Evolutionary conservation across 53 echinoderm and acorn worm genomes (phyloP), one percentile per base, ranked within the genome.

Genomic region (Paracentrotus lividus): DNA sequence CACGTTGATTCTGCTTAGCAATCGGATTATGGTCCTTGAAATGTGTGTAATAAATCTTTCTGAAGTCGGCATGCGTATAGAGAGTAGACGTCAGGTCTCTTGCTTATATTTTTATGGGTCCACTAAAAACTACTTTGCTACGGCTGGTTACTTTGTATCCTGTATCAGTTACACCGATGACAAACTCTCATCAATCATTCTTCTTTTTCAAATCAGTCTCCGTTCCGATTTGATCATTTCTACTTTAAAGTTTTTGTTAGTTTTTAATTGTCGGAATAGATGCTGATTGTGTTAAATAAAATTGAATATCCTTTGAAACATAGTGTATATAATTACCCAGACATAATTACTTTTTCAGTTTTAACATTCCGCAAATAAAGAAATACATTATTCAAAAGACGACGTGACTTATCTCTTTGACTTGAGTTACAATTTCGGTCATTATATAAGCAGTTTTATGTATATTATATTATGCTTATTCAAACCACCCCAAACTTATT

Each of bases 1-100:
- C 51, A 21, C 5, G 42, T 76, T 20, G 9, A 13, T n/a, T n/a
- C n/a, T n/a, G n/a, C n/a, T n/a, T 12, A 81, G 45, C 10, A 44
- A 47, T 26, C 81, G 81, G 47, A 45, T 81, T 81, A 81, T 81
- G 44, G 44, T 47, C n/a, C 81, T 81, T 44, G 47, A 81, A 81
- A 81, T 47, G 47, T 45, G 81, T 24, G 47, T 26, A 24, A 47
- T 81, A 81, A 81, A 81, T 81, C 81, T 47, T n/a, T 7, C 44
- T 81, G 45, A n/a, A 27, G 44, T 81, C 47, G n/a, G 27, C 15
- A 47, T 26, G 38, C 44, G 27, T 47, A 7, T 49, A 27, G n/a
- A n/a, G n/a, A n/a, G 47, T 44, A 81, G 81, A 81, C 81, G 81
- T n/a, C 24, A 27, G 81, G 81, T 81, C 44, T 81, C 6, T 47